phyloP scores from a whole-genome alignment of 1,140 invertebrate genomes.

The Monochamus saltuarius region DNA sequence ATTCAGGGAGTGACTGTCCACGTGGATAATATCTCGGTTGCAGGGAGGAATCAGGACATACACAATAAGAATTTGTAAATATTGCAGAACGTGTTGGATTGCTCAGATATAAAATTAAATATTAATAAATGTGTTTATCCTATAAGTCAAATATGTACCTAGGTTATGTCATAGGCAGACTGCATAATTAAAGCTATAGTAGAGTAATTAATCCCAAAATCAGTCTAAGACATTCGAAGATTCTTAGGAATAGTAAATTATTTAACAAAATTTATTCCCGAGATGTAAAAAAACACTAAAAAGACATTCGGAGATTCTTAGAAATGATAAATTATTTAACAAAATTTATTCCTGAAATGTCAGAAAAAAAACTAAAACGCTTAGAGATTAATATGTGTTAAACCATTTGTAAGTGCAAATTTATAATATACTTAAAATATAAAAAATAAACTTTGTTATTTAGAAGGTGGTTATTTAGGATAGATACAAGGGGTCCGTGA shows the following conservation, averaged over 20 bases:
- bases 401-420: no score
- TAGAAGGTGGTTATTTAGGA: no score
- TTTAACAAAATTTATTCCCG: conserved; percentile 44
- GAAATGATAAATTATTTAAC: conserved; percentile 49
- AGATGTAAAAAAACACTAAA: conserved; percentile 45
- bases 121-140: conserved; percentile 31
- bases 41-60: background rate
- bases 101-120: conserved; percentile 7
- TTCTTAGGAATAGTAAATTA: conserved; percentile 51
- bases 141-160: conserved; percentile 35
- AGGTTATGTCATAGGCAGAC: conserved; percentile 40
- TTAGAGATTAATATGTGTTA: no score
- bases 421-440: no score
- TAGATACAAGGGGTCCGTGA: no score
- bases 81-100: background rate
- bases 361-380: no score
- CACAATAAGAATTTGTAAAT: conserved; percentile 9
- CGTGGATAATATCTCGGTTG: conserved; percentile 8
- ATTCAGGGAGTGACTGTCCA: background rate
- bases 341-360: conserved; percentile 47
- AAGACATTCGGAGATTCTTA: conserved; percentile 46
- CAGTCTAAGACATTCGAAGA: conserved; percentile 40
- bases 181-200: conserved; percentile 39
- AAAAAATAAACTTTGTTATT: no score
- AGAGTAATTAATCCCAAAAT: conserved; percentile 35